Evolutionary conservation across 2,113 vertebrate genomes (phyloP).

Genomic region (Melospiza georgiana): DNA sequence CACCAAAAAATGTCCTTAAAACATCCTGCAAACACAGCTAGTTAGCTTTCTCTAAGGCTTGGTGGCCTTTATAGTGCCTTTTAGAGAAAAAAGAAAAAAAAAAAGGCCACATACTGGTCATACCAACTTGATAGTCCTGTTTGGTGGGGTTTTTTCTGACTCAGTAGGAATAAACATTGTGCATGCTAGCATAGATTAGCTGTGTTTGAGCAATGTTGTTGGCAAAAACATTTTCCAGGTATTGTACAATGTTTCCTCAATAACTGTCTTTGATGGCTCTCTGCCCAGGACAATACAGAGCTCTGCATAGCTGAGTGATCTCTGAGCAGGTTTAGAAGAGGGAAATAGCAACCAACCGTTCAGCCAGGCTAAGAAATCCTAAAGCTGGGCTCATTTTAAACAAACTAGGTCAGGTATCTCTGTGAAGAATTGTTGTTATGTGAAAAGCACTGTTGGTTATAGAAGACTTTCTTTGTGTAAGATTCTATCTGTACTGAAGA

Average conservation of each 20-base stretch:
- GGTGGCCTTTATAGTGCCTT: neutral
- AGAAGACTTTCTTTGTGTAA: conserved; percentile 4
- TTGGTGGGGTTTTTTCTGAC: neutral
- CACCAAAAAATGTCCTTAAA: neutral
- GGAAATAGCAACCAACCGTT: neutral
- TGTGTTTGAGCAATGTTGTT: neutral
- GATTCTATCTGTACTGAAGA: neutral
- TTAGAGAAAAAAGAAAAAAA: neutral
- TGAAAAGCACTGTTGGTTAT: conserved; percentile 15
- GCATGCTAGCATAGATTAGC: neutral
- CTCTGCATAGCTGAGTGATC: neutral
- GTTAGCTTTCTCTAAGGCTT: neutral
- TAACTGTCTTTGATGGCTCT: neutral
- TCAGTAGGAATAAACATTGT: neutral
- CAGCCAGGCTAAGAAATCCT: neutral
- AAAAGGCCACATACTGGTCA: neutral
- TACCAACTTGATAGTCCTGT: neutral
- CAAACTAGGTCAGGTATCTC: neutral
- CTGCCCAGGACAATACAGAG: neutral
- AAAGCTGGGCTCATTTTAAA: neutral
- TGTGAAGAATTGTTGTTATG: neutral
- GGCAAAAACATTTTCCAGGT: neutral
- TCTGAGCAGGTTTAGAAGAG: neutral
- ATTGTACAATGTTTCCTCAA: neutral
- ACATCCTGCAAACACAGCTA: neutral